phyloP scores from a whole-genome alignment of 2,113 vertebrate species.

The Macrotus californicus region DNA sequence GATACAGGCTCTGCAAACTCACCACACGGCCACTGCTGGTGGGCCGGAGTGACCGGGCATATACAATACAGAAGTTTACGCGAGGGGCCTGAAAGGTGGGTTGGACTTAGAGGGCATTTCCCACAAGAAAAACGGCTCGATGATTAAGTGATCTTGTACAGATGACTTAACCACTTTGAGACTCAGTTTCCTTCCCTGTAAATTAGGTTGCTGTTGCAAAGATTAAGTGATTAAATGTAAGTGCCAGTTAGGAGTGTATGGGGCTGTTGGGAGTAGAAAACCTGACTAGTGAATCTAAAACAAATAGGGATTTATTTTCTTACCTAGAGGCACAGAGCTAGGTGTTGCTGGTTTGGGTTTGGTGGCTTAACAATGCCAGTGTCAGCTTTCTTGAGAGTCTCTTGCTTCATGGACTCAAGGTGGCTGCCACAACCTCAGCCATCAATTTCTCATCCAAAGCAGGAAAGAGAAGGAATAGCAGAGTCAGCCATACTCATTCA shows the following conservation, averaged over 20 bases:
- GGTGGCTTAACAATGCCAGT: neutral
- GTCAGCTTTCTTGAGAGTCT: neutral
- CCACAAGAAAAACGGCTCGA: neutral
- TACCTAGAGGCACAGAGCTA: neutral
- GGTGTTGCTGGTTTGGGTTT: neutral
- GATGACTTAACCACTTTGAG: neutral
- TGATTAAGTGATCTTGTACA: neutral
- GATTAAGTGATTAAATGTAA: neutral
- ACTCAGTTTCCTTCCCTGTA: neutral
- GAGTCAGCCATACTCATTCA: neutral
- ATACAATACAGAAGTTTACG: neutral
- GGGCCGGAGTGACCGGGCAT: neutral
- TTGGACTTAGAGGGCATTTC: neutral
- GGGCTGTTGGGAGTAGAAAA: neutral
- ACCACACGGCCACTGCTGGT: accelerated
- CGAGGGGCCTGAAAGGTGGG: neutral
- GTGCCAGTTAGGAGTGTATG: neutral
- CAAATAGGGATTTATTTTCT: neutral
- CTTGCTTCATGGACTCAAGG: neutral
- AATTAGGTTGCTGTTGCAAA: neutral
- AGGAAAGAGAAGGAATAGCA: neutral
- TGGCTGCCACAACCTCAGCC: neutral
- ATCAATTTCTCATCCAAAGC: neutral
- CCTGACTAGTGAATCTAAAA: neutral
- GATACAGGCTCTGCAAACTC: neutral